A percentile compares a stretch with the other conserved stretches of the same genome.
Evolutionary conservation across 1,140 invertebrate genomes (phyloP).

Genomic region (Meloidogyne chitwoodi): DNA sequence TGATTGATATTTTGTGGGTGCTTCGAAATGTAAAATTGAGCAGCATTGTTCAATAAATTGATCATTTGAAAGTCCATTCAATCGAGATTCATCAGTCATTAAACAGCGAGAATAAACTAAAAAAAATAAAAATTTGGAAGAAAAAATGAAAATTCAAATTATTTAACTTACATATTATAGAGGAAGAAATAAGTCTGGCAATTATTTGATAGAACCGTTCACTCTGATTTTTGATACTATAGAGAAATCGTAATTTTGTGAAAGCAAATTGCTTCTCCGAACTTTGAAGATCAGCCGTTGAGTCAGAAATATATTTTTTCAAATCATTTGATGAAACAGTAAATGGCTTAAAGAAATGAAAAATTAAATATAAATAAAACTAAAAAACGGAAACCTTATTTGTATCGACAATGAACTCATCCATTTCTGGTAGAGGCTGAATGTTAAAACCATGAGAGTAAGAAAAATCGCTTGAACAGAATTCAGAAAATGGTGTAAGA

Average conservation of each 20-base stretch:
- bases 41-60: conserved; percentile 42
- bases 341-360: not conserved
- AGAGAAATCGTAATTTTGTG: conserved; percentile 39
- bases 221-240: conserved; percentile 34
- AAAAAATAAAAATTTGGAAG: conserved; percentile 11
- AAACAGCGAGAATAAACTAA: conserved; percentile 50
- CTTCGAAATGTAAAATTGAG: conserved; percentile 36
- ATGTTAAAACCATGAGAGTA: not conserved
- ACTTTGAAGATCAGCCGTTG: conserved; percentile 7
- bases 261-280: conserved; percentile 31
- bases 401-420: conserved; percentile 15
- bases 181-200: conserved; percentile 43
- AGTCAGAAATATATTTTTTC: not conserved
- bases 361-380: not conserved
- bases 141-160: not conserved
- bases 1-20: not conserved
- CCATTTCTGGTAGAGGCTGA: conserved; percentile 3
- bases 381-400: conserved; percentile 10
- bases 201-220: conserved; percentile 37
- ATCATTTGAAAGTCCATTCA: conserved; percentile 37
- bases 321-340: conserved; percentile 13
- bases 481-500: conserved; percentile 8
- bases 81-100: conserved; percentile 42
- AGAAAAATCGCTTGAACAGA: conserved; percentile 6
- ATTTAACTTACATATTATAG: conserved; percentile 37